A percentile compares a stretch with the other conserved stretches of the same genome.
Conservation (phyloP, 2,888 invertebrate species). For the Ophraella communa region DNA sequence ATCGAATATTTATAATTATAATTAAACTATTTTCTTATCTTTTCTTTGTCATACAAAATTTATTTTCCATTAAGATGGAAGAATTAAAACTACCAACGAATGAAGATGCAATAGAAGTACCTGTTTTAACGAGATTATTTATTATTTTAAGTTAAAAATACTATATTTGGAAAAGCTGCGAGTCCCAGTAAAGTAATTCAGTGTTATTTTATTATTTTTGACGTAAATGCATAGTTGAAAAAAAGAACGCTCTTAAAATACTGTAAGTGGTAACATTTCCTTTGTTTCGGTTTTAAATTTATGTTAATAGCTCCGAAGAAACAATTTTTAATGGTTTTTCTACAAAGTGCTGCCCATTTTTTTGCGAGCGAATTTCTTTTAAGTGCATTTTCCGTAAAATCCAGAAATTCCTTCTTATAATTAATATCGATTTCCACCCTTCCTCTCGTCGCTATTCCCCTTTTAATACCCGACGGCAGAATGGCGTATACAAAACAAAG, state of each 20-base stretch:
- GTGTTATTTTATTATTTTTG: no score
- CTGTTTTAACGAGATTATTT: no score
- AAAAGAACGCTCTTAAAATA: no score
- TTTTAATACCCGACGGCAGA: conserved; percentile 8
- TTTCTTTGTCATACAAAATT: no score
- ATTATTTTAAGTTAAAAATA: no score
- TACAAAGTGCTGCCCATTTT: neutral
- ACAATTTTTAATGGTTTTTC: neutral
- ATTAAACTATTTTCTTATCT: no score
- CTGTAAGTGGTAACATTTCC: neutral
- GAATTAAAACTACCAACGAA: no score
- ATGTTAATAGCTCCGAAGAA: neutral
- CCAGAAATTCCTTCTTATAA: conserved; percentile 12
- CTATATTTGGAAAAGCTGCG: no score
- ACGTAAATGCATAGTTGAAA: neutral
- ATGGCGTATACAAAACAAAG: conserved; percentile 26
- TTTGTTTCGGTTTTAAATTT: neutral
- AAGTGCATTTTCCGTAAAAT: neutral
- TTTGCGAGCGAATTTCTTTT: neutral
- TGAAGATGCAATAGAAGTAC: no score
- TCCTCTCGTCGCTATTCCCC: neutral
- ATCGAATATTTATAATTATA: no score
- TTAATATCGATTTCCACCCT: conserved; percentile 14
- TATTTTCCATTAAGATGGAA: no score
- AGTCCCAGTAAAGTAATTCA: no score